Evolutionary conservation across 2,888 invertebrate species (phyloP).

Genomic region (Dendrolimus pini): DNA sequence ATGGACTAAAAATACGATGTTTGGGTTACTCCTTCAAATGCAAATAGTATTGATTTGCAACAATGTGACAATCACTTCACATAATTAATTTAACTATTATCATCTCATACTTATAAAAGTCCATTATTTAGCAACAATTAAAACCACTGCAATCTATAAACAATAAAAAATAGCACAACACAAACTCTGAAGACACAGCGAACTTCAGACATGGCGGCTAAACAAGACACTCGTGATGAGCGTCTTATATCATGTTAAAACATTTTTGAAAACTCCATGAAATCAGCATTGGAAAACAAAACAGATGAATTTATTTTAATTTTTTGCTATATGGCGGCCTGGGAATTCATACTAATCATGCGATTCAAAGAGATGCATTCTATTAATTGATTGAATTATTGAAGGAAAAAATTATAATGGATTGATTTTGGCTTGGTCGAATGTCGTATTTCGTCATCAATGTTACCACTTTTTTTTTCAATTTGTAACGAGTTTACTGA

Average conservation of each 20-base stretch:
- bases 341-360: slow-evolving; percentile 44
- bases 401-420: not conserved
- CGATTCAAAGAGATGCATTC: slow-evolving; percentile 33
- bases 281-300: slow-evolving; percentile 48
- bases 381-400: slow-evolving; percentile 14
- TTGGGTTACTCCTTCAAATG: slow-evolving; percentile 65
- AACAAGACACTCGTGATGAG: slow-evolving; percentile 54
- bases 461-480: not conserved
- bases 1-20: slow-evolving; percentile 78
- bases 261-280: slow-evolving; percentile 32
- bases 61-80: slow-evolving; percentile 61
- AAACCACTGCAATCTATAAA: slow-evolving; percentile 64
- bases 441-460: not conserved
- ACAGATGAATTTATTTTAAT: slow-evolving; percentile 52
- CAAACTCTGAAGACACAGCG: slow-evolving; percentile 70
- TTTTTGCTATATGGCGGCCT: slow-evolving; percentile 54
- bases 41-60: slow-evolving; percentile 60
- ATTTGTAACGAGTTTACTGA: too few species aligned
- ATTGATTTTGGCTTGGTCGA: not conserved
- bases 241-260: slow-evolving; percentile 37
- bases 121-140: slow-evolving; percentile 52
- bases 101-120: slow-evolving; percentile 45
- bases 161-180: slow-evolving; percentile 73
- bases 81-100: slow-evolving; percentile 51
- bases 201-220: slow-evolving; percentile 77